phyloP scores from a whole-genome alignment of 2,888 invertebrate genomes.

The Boloria euphrosyne region DNA sequence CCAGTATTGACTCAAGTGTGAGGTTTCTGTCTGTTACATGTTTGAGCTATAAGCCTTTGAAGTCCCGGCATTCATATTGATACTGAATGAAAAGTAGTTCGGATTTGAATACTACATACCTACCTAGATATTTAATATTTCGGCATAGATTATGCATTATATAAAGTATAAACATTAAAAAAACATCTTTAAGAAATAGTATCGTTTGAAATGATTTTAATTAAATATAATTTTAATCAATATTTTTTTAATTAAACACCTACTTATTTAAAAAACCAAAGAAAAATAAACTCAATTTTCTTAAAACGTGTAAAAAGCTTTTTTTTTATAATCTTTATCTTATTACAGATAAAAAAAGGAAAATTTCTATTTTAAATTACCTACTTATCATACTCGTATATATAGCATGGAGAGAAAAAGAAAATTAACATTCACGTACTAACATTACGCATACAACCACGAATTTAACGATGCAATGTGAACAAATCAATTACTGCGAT shows the following conservation, averaged over 20 bases:
- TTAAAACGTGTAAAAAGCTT: neutral
- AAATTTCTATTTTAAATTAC: neutral
- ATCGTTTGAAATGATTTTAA: too few relatives aligned
- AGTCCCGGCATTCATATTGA: conserved; percentile 43
- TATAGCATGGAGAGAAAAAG: conserved; percentile 30
- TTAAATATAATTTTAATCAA: too few relatives aligned
- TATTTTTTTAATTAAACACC: too few relatives aligned
- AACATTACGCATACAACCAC: conserved; percentile 12
- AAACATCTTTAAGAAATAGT: too few relatives aligned
- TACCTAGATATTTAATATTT: too few relatives aligned
- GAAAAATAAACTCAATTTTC: neutral
- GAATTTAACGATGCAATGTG: conserved; percentile 37
- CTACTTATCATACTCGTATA: conserved; percentile 32
- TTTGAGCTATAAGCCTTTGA: conserved; percentile 44
- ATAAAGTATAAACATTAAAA: too few relatives aligned
- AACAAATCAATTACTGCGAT: conserved; percentile 36
- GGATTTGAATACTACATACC: too few relatives aligned
- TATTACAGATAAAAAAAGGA: too few relatives aligned
- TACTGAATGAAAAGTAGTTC: neutral
- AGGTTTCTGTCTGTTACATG: conserved; percentile 53
- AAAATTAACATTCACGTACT: neutral
- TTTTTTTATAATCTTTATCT: neutral
- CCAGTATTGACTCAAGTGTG: conserved; percentile 73
- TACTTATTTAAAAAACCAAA: too few relatives aligned
- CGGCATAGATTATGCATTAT: too few relatives aligned